phyloP scores from a whole-genome alignment of 2,888 invertebrate species.

The Argyresthia albistria region DNA sequence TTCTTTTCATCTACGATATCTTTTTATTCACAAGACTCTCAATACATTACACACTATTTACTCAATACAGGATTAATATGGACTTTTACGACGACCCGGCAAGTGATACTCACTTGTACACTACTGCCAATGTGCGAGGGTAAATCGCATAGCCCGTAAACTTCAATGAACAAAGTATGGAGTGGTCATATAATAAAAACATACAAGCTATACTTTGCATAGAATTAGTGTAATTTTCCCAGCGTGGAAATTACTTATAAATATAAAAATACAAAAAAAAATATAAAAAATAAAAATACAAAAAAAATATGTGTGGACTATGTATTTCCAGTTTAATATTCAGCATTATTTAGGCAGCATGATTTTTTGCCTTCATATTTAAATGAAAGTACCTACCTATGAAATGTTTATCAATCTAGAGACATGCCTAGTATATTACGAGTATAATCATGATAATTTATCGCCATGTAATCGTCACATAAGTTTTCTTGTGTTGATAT shows the following conservation, averaged over 20 bases:
- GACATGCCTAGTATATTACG: not conserved
- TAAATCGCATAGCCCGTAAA: conserved; percentile 71
- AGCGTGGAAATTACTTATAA: conserved; percentile 73
- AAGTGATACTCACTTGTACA: conserved; percentile 36
- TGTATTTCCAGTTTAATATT: conserved; percentile 71
- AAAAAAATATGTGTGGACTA: conserved; percentile 60
- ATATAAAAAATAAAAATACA: conserved; percentile 29
- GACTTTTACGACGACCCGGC: too few relatives aligned
- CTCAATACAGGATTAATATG: too few relatives aligned
- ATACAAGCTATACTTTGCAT: conserved; percentile 94
- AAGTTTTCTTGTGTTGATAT: conserved; percentile 14
- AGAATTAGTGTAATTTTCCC: conserved; percentile 92
- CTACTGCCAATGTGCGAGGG: conserved; percentile 66
- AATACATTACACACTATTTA: too few relatives aligned
- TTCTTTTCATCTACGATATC: conserved; percentile 17
- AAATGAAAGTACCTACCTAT: conserved; percentile 42
- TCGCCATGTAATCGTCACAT: conserved; percentile 11
- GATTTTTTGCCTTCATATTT: conserved; percentile 58
- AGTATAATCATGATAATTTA: not conserved
- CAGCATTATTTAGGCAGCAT: conserved; percentile 66
- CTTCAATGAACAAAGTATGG: conserved; percentile 68
- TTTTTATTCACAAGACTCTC: not conserved
- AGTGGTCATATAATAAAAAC: conserved; percentile 64
- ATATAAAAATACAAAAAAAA: conserved; percentile 35
- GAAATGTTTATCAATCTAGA: conserved; percentile 28